Evolutionary conservation across 2,888 invertebrate species (phyloP), one percentile per base, ranked within the genome.

Genomic region (Sinohyriopsis cumingii): DNA sequence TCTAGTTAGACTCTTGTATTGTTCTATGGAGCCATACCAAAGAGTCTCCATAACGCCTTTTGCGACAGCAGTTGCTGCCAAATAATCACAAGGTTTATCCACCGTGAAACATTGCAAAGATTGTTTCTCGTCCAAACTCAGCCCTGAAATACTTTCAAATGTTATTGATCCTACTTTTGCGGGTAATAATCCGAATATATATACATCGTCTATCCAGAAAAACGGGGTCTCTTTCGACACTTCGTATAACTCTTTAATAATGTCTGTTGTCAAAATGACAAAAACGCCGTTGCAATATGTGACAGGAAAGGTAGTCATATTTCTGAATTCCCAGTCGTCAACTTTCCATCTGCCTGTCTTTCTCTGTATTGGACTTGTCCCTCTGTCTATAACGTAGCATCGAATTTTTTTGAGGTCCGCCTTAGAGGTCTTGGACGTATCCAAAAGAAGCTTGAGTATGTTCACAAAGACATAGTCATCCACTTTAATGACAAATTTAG

Each of bases 111-210:
- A 77, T 15, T 71, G 55, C 18, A 76, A 33, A 4, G 78, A 77
- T 9, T 24, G 22, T 24, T 73, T 68, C 59, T 67, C 56, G 28
- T 96, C 96, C 65, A 97, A 91, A 5, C 95, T 96, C 71, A 97
- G 96, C 90, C 96, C 96, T 91, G 96, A 92, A 78, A 97, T 65
- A 62, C 80, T 69, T n/a, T 79, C 69, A 68, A 78, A 82, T 9
- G 68, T 71, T 18, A 82, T 73, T 19, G 72, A 60, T 5, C 78
- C 75, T 20, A 85, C 77, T 55, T 84, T 85, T 24, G 72, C 64
- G 3, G 84, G 80, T 24, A 88, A 73, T 25, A 88, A 66, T 20
- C 87, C 87, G 53, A 83, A 86, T 18, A 86, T 71, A 66, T 86
- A 87, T n/a, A 87, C 86, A 69, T 88, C 88, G 63, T 87, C 88